These are phyloP conservation scores for Neoniphon sammara DNA, from an alignment of 2,797 vertebrate genomes.

Conservation along the genomic window DNA sequence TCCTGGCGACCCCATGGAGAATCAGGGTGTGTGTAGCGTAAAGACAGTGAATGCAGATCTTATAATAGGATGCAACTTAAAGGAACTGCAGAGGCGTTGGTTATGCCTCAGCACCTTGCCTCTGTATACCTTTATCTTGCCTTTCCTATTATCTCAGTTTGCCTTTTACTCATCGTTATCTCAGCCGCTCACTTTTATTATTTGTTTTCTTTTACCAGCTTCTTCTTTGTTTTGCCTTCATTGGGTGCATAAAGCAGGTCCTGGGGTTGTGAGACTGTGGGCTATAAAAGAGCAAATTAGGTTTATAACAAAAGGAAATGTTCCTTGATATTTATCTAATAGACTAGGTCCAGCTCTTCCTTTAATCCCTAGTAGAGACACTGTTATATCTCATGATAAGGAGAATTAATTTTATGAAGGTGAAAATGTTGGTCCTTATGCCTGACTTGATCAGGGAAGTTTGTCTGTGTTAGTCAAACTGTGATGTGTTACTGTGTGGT, in stretches of 20 bases:
- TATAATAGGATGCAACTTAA: conserved; percentile 8
- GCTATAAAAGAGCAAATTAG: conserved; percentile 48
- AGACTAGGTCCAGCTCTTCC: conserved; percentile 31
- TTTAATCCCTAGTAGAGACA: conserved; percentile 29
- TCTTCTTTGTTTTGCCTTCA: conserved; percentile 13
- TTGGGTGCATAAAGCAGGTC: conserved; percentile 22
- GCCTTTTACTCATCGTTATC: conserved; percentile 12
- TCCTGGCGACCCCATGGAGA: not conserved
- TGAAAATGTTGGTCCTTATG: conserved; percentile 56
- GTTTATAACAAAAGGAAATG: conserved; percentile 28
- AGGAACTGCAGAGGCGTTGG: conserved; percentile 14
- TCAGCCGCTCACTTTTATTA: conserved; percentile 3
- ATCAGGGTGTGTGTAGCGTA: conserved; percentile 9
- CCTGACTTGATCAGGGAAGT: conserved; percentile 50
- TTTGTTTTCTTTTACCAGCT: conserved; percentile 26
- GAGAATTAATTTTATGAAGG: conserved; percentile 34
- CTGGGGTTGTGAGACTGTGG: conserved; percentile 32
- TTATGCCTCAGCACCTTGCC: conserved; percentile 22
- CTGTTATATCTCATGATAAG: conserved; percentile 32
- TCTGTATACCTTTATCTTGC: not conserved
- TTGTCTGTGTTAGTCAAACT: conserved; percentile 66
- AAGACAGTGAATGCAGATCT: conserved; percentile 12
- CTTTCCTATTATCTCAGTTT: conserved; percentile 7
- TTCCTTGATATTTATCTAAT: conserved; percentile 40
- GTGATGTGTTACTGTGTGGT: conserved; percentile 69